A percentile compares a stretch with the other conserved stretches of the same genome.
phyloP scores from a whole-genome alignment of 2,113 vertebrate genomes.

The Mionectes macconnelli region DNA sequence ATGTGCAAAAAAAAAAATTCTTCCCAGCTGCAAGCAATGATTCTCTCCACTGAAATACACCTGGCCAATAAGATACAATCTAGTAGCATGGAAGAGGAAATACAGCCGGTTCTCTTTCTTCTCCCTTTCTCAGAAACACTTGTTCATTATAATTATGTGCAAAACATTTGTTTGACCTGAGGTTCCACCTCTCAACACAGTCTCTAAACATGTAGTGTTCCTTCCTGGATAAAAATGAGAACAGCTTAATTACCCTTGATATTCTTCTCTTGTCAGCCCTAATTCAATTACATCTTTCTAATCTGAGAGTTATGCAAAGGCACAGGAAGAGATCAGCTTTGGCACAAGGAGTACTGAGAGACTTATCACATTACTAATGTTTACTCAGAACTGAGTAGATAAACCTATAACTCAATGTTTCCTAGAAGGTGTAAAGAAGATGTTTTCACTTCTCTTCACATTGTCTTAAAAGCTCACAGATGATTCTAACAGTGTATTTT shows the following conservation, averaged over 20 bases:
- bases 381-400: background rate
- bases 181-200: background rate
- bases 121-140: background rate
- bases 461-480: background rate
- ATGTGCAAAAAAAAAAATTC: background rate
- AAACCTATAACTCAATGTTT: background rate
- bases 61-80: background rate
- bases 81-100: background rate
- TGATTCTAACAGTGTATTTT: background rate
- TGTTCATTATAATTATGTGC: background rate
- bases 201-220: background rate
- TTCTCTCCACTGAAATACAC: background rate
- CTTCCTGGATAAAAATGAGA: background rate
- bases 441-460: background rate
- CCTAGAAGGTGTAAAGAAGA: background rate
- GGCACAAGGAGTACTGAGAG: background rate
- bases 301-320: background rate
- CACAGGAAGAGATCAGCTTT: background rate
- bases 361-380: background rate
- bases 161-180: background rate
- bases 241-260: background rate
- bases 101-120: background rate
- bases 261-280: background rate
- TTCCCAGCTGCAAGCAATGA: background rate
- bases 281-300: background rate